phyloP scores from a whole-genome alignment of 1,140 invertebrate genomes.

The Callitettix versicolor region DNA sequence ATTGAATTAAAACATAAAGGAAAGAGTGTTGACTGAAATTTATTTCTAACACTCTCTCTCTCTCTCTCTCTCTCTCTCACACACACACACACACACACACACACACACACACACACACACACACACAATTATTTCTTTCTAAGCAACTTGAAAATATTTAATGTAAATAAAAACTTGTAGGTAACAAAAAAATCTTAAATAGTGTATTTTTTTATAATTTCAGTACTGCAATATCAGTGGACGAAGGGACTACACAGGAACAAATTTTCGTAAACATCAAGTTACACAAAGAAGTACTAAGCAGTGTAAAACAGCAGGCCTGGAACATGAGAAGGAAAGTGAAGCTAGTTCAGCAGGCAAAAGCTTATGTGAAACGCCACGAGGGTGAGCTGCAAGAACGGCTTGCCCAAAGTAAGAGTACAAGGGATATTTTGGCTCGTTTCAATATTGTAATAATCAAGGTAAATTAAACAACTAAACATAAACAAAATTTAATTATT shows the following conservation, averaged over 20 bases:
- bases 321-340: slow-evolving; percentile 80
- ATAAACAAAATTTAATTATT: no score
- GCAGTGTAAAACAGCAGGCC: slow-evolving; percentile 77
- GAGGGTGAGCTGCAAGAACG: slow-evolving; percentile 82
- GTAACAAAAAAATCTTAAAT: slow-evolving; percentile 4
- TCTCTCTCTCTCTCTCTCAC: no score
- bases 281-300: slow-evolving; percentile 85
- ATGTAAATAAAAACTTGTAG: not conserved
- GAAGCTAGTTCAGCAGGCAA: slow-evolving; percentile 73
- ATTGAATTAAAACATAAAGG: no score
- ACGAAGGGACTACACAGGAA: slow-evolving; percentile 61
- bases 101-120: no score
- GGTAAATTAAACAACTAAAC: slow-evolving; percentile 37
- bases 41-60: no score
- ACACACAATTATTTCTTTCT: no score
- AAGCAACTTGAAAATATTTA: no score
- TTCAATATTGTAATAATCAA: slow-evolving; percentile 64
- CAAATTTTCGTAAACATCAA: slow-evolving; percentile 85
- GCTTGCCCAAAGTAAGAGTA: slow-evolving; percentile 75
- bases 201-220: slow-evolving; percentile 14
- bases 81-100: no score
- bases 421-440: slow-evolving; percentile 71
- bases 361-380: slow-evolving; percentile 74
- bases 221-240: slow-evolving; percentile 62
- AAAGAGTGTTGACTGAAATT: no score